Conservation (phyloP, 1,140 invertebrate species). For the Teleogryllus occipitalis region DNA sequence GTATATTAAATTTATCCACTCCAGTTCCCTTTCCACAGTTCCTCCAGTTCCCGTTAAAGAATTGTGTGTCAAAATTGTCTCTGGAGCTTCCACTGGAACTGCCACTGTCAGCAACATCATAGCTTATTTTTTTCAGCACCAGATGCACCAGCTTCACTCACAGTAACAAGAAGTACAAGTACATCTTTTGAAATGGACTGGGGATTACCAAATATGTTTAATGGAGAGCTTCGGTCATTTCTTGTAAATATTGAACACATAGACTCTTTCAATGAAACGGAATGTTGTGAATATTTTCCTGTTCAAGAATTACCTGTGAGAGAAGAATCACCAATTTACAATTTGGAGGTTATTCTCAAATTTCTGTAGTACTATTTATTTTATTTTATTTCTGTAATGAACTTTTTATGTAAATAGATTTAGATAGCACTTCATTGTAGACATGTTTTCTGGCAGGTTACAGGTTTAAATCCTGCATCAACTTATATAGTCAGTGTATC, state of each 20-base stretch:
- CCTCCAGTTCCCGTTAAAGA: too few relatives aligned
- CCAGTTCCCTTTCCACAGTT: too few relatives aligned
- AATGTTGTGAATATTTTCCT: slow-evolving; percentile 19
- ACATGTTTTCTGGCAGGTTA: background rate
- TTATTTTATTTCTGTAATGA: background rate
- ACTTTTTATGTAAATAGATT: background rate
- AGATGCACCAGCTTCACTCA: background rate
- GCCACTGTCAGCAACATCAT: too few relatives aligned
- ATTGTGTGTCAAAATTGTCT: too few relatives aligned
- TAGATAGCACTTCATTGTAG: too few relatives aligned
- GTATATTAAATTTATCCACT: too few relatives aligned
- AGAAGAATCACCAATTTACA: background rate
- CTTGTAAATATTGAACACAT: slow-evolving; percentile 15
- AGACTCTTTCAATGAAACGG: slow-evolving; percentile 14
- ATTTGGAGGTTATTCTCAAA: slow-evolving; percentile 4
- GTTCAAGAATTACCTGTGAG: slow-evolving; percentile 9
- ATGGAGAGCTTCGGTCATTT: slow-evolving; percentile 17
- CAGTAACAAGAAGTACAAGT: background rate
- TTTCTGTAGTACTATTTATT: background rate
- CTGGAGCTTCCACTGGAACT: too few relatives aligned
- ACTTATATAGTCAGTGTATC: slow-evolving; percentile 7
- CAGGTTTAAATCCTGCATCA: background rate
- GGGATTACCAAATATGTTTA: slow-evolving; percentile 11
- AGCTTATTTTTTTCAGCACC: background rate
- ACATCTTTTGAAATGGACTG: slow-evolving; percentile 4